Base-by-base conservation (phyloP, 2,113 vertebrate genomes). In the Hystrix brachyura region DNA sequence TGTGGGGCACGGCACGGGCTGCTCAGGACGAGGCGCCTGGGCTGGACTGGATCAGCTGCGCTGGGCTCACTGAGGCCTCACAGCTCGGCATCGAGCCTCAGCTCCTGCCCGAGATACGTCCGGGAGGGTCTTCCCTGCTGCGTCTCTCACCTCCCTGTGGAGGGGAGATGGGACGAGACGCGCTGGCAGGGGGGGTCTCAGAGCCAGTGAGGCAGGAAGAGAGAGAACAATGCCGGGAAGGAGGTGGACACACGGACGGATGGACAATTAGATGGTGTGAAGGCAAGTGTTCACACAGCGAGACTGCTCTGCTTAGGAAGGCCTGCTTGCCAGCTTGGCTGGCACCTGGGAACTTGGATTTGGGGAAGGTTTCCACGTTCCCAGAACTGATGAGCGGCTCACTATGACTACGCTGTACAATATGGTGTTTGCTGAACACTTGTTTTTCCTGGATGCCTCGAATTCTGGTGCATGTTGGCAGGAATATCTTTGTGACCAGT, bases 1-100 rank as follows among this genome's bases (percentile, higher is more conserved):
- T 12, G 1, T 59, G 55, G 14, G 25, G 4, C n/a, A 23, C 0
- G 3, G n/a, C 48, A 10, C 23, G 55, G 76, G 13, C 67, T 29
- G 3, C 27, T 55, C 2, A 0, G 27, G 59, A 38, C 34, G 13
- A 8, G 25, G 1, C 14, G 57, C 34, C 60, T 18, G 19, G 46
- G 23, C 32, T 2, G 6, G 12, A 23, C 55, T 71, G 13, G 46
- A 55, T 74, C 71, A 13, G 69, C n/a, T n/a, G 29, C 64, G 32
- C 78, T 2, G 76, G 27, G 57, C 65, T 38, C 64, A 0, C 0
- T n/a, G 18, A 9, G 64, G 27, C 3, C 18, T 19, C 18, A 3
- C 0, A 80, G 7, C 48, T 81, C 65, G n/a, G 57, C 27, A 5
- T 0, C 9, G 78, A n/a, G n/a, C 55, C 51, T 82, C 53, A 1